Evolutionary conservation across 2,113 vertebrate species (phyloP), one percentile per base, ranked within the genome.

Genomic region (Trichomycterus rosablanca): DNA sequence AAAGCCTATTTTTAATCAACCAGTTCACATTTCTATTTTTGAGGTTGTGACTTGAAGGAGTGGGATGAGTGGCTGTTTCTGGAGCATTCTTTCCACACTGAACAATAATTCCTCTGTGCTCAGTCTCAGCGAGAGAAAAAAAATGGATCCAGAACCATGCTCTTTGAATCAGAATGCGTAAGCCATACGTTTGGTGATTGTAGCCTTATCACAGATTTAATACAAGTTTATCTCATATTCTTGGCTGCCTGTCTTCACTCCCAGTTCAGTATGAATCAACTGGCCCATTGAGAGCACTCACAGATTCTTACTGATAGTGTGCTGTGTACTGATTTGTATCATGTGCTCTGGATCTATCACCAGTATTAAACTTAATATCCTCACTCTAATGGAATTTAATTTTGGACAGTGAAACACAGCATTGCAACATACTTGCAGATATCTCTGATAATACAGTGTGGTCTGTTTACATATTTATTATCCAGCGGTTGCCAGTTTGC

Each of bases 61-160:
- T 72, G 77, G 75, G 83, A 82, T 72, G 71, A 81, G 68, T 39
- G 42, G 12, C 22, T 40, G 73, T 75, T 77, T 80, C 76, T 79
- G 71, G 75, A 79, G 44, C 79, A 77, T 76, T 69, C 68, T 83
- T 75, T 78, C 71, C 67, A 64, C 72, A 70, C 73, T 78, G 76
- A 51, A 87, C 83, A 87, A 85, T 75, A 74, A 67, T 59, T 78
- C 67, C 64, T 73, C 69, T 84, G 79, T 83, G 79, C 71, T 74
- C 37, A 20, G 2, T 18, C 11, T 22, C 19, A n/a, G 16, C 11
- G 9, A 43, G 43, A 48, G n/a, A 40, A 4, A 40, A 10, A 8
- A 20, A 32, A 49, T 49, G 59, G 52, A 56, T 64, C 40, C 56
- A 49, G 73, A 63, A 53, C 22, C 43, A 20, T 18, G 5, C 11